Evolutionary conservation across 2,888 invertebrate genomes (phyloP).

Genomic region (Synanthedon andrenaeformis): DNA sequence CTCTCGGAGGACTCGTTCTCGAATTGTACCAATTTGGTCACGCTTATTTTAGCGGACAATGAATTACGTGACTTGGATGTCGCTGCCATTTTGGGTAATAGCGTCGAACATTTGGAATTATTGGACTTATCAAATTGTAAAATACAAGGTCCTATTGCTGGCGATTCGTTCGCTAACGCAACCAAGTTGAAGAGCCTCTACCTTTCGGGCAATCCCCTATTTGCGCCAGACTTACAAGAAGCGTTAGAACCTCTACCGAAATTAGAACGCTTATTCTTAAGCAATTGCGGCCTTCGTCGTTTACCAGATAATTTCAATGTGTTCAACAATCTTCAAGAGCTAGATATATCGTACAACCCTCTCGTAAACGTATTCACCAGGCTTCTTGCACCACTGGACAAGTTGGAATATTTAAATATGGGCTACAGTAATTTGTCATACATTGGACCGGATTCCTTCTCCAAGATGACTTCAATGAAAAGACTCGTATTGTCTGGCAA

Average conservation of each 20-base stretch:
- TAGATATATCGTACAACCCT: slow-evolving; percentile 79
- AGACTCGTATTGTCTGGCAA: slow-evolving; percentile 77
- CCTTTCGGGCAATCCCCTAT: slow-evolving; percentile 76
- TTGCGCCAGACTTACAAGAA: slow-evolving; percentile 75
- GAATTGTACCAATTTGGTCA: slow-evolving; percentile 73
- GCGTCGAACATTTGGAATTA: slow-evolving; percentile 73
- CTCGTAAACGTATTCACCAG: slow-evolving; percentile 76
- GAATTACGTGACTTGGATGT: slow-evolving; percentile 75
- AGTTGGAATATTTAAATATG: slow-evolving; percentile 78
- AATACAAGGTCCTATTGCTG: slow-evolving; percentile 74
- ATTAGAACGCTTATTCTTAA: slow-evolving; percentile 75
- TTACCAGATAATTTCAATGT: slow-evolving; percentile 76
- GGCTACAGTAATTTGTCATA: slow-evolving; percentile 77
- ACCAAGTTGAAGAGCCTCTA: slow-evolving; percentile 74
- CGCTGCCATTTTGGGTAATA: slow-evolving; percentile 73
- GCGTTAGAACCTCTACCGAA: slow-evolving; percentile 75
- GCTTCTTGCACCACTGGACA: slow-evolving; percentile 73
- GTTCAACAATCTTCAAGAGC: slow-evolving; percentile 74
- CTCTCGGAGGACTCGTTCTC: slow-evolving; percentile 75
- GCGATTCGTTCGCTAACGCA: slow-evolving; percentile 76
- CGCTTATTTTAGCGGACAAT: slow-evolving; percentile 75
- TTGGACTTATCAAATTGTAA: slow-evolving; percentile 78
- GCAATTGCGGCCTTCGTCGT: slow-evolving; percentile 74
- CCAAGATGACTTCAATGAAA: slow-evolving; percentile 76
- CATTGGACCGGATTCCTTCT: slow-evolving; percentile 74